phyloP scores from a whole-genome alignment of 2,113 vertebrate genomes.

The Miniopterus natalensis region DNA sequence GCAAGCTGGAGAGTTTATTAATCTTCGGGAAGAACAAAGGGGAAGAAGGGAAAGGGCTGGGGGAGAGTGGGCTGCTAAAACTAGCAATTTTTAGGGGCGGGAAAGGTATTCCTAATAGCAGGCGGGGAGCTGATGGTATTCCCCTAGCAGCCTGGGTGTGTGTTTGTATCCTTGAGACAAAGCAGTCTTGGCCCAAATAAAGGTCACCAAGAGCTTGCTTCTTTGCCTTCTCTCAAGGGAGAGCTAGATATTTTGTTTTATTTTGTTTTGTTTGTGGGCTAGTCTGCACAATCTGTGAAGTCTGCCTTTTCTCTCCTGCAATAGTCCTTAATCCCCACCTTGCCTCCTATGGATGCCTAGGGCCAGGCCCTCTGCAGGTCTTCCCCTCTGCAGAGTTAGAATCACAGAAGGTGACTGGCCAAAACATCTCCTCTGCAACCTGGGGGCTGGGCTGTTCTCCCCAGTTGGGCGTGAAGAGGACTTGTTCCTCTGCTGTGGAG shows the following conservation, averaged over 20 bases:
- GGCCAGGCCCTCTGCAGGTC: slow-evolving; percentile 69
- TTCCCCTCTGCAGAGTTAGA: slow-evolving; percentile 72
- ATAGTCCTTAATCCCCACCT: not conserved
- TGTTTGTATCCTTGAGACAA: slow-evolving; percentile 66
- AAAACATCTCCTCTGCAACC: slow-evolving; percentile 73
- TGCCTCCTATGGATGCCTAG: not conserved
- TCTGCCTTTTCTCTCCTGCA: slow-evolving; percentile 32
- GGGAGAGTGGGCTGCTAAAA: not conserved
- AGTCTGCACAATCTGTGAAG: slow-evolving; percentile 44
- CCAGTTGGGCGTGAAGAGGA: slow-evolving; percentile 43
- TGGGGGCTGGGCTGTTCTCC: slow-evolving; percentile 70
- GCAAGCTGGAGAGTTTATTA: slow-evolving; percentile 73
- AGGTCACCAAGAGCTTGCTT: slow-evolving; percentile 62
- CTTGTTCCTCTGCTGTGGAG: slow-evolving; percentile 45
- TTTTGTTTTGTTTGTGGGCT: slow-evolving; percentile 48
- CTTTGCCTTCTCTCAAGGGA: slow-evolving; percentile 32
- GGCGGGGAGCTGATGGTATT: not conserved
- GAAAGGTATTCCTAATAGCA: not conserved
- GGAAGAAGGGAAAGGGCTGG: not conserved
- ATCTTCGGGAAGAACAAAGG: slow-evolving; percentile 66
- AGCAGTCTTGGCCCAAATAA: slow-evolving; percentile 71
- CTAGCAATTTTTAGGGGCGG: not conserved
- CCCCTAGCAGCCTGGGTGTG: not conserved
- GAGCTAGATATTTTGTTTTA: slow-evolving; percentile 49
- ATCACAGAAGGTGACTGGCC: slow-evolving; percentile 74